Evolutionary conservation across 2,888 invertebrate genomes (phyloP).

Genomic region (Harpalus rufipes): DNA sequence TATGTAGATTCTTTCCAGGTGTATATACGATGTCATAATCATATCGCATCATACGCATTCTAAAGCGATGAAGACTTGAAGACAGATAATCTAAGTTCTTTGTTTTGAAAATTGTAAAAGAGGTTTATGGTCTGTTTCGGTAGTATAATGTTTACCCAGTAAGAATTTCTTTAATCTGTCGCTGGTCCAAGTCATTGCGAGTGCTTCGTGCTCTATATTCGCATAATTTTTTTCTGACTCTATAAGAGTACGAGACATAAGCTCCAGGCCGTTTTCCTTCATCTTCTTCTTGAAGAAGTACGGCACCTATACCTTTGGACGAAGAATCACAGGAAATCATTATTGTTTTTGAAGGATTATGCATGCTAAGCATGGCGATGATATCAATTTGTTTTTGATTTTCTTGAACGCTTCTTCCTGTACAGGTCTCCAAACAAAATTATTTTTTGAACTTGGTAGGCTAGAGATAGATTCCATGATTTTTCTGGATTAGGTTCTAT

Average conservation of each 20-base stretch:
- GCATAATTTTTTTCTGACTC: slow-evolving; percentile 12
- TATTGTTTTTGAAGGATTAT: neutral
- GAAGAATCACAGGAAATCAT: slow-evolving; percentile 6
- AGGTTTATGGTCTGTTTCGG: slow-evolving; percentile 13
- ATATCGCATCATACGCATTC: too few species aligned
- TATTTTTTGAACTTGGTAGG: too few species aligned
- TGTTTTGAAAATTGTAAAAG: neutral
- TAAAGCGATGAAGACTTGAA: too few species aligned
- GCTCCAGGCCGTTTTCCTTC: neutral
- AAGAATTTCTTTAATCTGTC: slow-evolving; percentile 13
- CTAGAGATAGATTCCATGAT: too few species aligned
- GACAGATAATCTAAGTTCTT: too few species aligned
- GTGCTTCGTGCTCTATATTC: slow-evolving; percentile 26
- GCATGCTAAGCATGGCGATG: slow-evolving; percentile 1
- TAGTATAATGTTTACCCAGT: slow-evolving; percentile 1
- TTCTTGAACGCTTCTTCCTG: neutral
- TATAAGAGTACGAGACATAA: neutral
- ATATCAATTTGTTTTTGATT: neutral
- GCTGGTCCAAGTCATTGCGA: slow-evolving; percentile 8
- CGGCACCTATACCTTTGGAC: neutral
- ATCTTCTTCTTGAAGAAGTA: slow-evolving; percentile 11
- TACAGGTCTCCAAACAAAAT: too few species aligned
- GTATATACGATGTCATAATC: too few species aligned
- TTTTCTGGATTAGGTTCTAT: too few species aligned
- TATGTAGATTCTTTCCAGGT: too few species aligned